Base-by-base conservation (phyloP, 2,888 invertebrate genomes). In the Archaeoteleia sp. region DNA sequence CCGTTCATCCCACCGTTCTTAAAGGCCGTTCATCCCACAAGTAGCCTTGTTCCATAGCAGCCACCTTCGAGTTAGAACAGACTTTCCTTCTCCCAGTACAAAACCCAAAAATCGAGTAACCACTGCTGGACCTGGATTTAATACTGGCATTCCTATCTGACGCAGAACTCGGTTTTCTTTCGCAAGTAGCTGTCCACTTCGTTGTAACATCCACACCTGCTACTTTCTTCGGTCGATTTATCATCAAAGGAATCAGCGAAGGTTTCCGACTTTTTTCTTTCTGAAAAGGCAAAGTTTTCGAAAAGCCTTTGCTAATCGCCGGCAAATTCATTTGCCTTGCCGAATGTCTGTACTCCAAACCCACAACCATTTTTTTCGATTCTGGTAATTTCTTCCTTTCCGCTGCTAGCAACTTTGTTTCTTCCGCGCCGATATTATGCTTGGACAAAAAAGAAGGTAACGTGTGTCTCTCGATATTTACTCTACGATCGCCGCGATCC, bases 101-200 rank as follows among this genome's bases (percentile, higher is more conserved):
- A 27, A 83, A 75, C 14, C 83, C 83, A 54, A 82, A 84, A 51
- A 85, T 83, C 54, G 83, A 83, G n/a, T 82, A 74, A n/a, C 69
- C 39, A 27, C 46, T 55, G 37, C 30, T 13, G 9, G 51, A 49
- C 14, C 32, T 34, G 13, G 12, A 20, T 8, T 49, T 49, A 9
- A 35, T 20, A 32, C 58, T 10, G 29, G 40, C 9, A 23, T 53
- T 25, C 45, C 32, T 12, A 7, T 29, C 14, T 10, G 30, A 42
- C 14, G 15, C 32, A 2, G 57, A 58, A 30, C 43, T 43, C 7
- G 37, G 57, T 43, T 54, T 55, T 32, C 48, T 39, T 17, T 67
- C 49, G 20, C 37, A 32, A 10, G 9, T 51, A 10, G 51, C 14
- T 14, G 40, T 62, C 40, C 37, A 54, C 48, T 62, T 69, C 48